phyloP scores from a whole-genome alignment of 2,797 vertebrate genomes.

The Masticophis lateralis region DNA sequence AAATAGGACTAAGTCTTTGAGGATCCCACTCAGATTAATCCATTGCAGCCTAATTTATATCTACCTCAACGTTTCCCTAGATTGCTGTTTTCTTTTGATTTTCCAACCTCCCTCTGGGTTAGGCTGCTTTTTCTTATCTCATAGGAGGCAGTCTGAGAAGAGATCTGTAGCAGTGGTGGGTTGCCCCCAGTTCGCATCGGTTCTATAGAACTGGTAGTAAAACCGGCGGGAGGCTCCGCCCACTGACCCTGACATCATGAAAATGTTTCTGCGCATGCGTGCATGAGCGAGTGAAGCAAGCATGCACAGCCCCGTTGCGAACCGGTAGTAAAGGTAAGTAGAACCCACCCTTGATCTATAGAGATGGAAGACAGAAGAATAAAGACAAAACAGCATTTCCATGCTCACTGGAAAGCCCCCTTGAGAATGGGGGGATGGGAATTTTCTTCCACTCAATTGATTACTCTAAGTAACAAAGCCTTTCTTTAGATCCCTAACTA shows the following conservation, averaged over 20 bases:
- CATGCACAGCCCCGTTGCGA: too few relatives aligned
- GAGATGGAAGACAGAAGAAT: neutral
- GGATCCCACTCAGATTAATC: neutral
- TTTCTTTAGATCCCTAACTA: neutral
- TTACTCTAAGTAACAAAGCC: neutral
- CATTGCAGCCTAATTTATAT: neutral
- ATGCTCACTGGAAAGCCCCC: neutral
- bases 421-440: neutral
- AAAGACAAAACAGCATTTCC: neutral
- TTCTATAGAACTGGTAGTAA: too few relatives aligned
- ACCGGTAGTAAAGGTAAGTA: too few relatives aligned
- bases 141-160: neutral
- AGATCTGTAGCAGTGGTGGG: neutral
- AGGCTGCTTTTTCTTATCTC: neutral
- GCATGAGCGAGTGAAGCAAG: too few relatives aligned
- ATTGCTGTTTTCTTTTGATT: neutral
- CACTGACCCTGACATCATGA: too few relatives aligned
- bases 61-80: neutral
- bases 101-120: neutral
- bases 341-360: neutral
- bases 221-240: too few relatives aligned
- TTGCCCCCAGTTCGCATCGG: too few relatives aligned
- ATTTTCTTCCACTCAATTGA: neutral
- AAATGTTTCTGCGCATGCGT: too few relatives aligned
- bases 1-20: neutral